A percentile compares a stretch with the other conserved stretches of the same genome.
These are phyloP conservation scores for Acrocyrtus sp. DNA, from an alignment of 2,888 invertebrate genomes.

Conservation along the genomic window DNA sequence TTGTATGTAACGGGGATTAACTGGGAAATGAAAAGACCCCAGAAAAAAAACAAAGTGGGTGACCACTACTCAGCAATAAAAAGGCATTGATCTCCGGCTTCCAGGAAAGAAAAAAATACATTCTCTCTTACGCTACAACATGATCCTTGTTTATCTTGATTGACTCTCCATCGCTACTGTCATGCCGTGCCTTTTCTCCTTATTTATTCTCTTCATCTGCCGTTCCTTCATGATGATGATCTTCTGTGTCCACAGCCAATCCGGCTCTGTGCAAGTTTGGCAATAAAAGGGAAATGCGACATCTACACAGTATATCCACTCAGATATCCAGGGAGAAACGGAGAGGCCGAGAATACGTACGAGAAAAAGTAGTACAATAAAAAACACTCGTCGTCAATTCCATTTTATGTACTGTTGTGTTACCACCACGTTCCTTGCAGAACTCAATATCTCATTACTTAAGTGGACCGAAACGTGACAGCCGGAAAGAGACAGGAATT, in stretches of 20 bases:
- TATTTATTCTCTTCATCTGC: not conserved
- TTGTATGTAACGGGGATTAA: not conserved
- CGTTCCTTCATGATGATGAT: not conserved
- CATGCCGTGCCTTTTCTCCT: not conserved
- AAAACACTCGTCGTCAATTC: not conserved
- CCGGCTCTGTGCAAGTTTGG: not conserved
- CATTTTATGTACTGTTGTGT: not conserved
- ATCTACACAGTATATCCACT: too few species aligned
- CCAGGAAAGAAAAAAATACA: not conserved
- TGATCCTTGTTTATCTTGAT: conserved; percentile 25
- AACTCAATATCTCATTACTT: conserved; percentile 33
- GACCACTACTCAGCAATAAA: not conserved
- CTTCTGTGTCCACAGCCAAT: not conserved
- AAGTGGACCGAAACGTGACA: conserved; percentile 37
- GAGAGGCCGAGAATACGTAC: not conserved
- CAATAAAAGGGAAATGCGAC: not conserved
- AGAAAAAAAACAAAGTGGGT: conserved; percentile 12
- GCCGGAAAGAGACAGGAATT: conserved; percentile 36
- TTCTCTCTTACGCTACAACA: not conserved
- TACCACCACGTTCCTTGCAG: not conserved
- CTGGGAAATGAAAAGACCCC: conserved; percentile 8
- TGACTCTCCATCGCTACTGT: conserved; percentile 11
- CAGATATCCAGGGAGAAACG: too few species aligned
- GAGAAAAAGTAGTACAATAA: too few species aligned
- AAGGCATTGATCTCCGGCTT: conserved; percentile 17